Base-by-base conservation (phyloP, 2,888 invertebrate species). In the Mesorhabditis belari region DNA sequence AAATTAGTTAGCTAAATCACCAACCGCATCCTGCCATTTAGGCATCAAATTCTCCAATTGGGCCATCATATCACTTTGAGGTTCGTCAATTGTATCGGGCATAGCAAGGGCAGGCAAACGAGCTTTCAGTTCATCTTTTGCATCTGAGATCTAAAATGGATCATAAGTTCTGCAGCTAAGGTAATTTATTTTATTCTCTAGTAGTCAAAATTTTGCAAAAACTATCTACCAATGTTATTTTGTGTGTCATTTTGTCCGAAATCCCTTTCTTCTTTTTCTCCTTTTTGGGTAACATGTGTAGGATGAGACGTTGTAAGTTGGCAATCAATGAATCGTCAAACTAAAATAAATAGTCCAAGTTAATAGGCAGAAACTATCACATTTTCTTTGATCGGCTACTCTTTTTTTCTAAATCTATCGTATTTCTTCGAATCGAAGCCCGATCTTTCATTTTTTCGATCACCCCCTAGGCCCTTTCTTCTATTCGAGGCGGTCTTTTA, bases 301-400 rank as follows among this genome's bases (percentile, higher is more conserved):
- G 90, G 66, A 98, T 95, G 58, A 98, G 90, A 60, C 96, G 87
- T 27, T 95, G 85, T 35, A 98, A 85, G 82, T 94, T 98, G 2
- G 90, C 88, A 73, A 91, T 88, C 75, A 98, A 89, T 0, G 96
- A 95, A 81, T 98, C 96, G 85, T 87, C 78, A 17, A 81, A 78
- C 74, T 77, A 63, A 55, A 66, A 59, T 53, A 56, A 56, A 60
- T n/a, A 35, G n/a, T 35, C 44, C 12, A 35, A 17, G 12, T 17
- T 9, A n/a, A n/a, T n/a, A n/a, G n/a, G n/a, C n/a, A n/a, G n/a
- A n/a, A n/a, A n/a, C n/a, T n/a, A n/a, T n/a, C n/a, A n/a, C n/a
- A n/a, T n/a, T n/a, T n/a, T n/a, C n/a, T n/a, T n/a, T n/a, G n/a
- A n/a, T n/a, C n/a, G n/a, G n/a, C n/a, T n/a, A n/a, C n/a, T n/a